Conservation (phyloP, 1,140 invertebrate genomes). For the Danaus plexippus region DNA sequence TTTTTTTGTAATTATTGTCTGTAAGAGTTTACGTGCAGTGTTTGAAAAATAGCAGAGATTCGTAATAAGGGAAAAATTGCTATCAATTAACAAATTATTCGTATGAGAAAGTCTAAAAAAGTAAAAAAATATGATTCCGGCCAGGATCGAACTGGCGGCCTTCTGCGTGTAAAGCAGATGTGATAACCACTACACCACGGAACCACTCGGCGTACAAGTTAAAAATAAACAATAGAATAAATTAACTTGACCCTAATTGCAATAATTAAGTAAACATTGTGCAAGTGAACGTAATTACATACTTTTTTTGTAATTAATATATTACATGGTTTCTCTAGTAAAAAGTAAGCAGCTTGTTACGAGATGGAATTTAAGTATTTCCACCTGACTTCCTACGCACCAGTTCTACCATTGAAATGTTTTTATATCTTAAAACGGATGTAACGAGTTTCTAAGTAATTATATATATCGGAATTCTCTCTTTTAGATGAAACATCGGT, state of each 20-base stretch:
- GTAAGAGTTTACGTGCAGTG: too few relatives aligned
- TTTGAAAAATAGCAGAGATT: too few relatives aligned
- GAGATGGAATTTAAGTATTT: too few relatives aligned
- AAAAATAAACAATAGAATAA: slow-evolving; percentile 4
- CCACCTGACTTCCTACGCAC: too few relatives aligned
- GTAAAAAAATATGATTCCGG: slow-evolving; percentile 30
- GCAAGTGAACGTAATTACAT: slow-evolving; percentile 2
- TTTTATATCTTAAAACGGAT: too few relatives aligned
- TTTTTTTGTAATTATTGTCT: too few relatives aligned
- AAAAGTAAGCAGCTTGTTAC: too few relatives aligned
- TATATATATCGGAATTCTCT: too few relatives aligned
- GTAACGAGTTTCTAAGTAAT: too few relatives aligned
- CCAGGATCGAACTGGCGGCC: slow-evolving; percentile 42
- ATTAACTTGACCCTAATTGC: not conserved
- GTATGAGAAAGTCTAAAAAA: slow-evolving; percentile 1
- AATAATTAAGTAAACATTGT: not conserved
- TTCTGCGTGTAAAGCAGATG: slow-evolving; percentile 40
- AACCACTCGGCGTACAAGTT: slow-evolving; percentile 15
- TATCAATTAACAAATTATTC: not conserved
- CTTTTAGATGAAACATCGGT: too few relatives aligned
- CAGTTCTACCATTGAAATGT: too few relatives aligned
- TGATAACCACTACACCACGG: slow-evolving; percentile 45
- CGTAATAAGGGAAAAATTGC: not conserved
- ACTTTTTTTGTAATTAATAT: not conserved
- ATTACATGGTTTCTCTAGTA: too few relatives aligned